A percentile compares a stretch with the other conserved stretches of the same genome.
Conservation (phyloP, 2,797 vertebrate genomes). For the Taenioides sp. region DNA sequence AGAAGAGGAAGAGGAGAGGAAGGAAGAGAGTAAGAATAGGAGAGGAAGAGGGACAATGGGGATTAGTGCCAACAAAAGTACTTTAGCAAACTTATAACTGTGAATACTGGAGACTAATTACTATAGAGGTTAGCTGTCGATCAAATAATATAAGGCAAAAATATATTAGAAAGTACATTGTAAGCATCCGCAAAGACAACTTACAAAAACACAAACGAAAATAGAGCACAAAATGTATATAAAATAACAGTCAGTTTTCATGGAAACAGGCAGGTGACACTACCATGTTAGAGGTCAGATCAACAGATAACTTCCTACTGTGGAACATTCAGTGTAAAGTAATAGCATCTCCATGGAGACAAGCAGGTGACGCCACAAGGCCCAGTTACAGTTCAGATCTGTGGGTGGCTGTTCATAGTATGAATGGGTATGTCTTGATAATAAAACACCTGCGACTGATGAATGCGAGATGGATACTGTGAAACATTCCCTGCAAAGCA, state of each 20-base stretch:
- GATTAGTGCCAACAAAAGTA: constrained; percentile 44
- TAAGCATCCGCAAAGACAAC: background rate
- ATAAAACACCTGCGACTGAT: constrained; percentile 6
- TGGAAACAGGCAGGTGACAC: background rate
- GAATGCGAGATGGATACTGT: background rate
- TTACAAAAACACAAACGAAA: background rate
- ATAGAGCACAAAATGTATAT: background rate
- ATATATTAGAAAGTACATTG: no score
- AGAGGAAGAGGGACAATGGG: constrained; percentile 61
- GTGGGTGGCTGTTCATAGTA: no score
- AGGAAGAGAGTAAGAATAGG: constrained; percentile 46
- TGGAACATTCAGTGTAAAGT: no score
- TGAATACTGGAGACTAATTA: constrained; percentile 11
- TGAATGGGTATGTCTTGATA: background rate
- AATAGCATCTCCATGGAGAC: no score
- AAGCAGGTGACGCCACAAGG: no score
- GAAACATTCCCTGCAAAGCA: background rate
- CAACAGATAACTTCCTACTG: no score
- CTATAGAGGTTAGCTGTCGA: background rate
- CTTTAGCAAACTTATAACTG: constrained; percentile 45
- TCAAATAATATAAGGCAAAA: no score
- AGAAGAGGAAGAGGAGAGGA: constrained; percentile 52
- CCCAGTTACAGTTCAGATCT: no score
- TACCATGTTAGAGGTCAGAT: background rate
- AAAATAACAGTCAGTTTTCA: background rate